Percentiles rank a stretch among this genome's conserved stretches.
phyloP scores from a whole-genome alignment of 1,140 invertebrate species.

The Drosophila equinoxialis region DNA sequence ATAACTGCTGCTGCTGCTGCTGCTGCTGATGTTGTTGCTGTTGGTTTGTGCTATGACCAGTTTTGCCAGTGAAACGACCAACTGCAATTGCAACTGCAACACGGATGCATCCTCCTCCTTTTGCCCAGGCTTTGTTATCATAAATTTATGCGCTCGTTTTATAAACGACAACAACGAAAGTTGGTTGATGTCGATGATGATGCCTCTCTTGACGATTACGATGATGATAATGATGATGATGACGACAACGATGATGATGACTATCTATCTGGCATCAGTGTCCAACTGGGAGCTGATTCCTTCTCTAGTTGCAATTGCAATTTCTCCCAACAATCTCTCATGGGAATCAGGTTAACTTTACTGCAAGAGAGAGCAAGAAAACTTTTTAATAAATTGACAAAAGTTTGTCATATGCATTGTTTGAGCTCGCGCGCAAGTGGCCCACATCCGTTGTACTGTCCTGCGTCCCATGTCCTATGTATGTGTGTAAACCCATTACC shows the following conservation, averaged over 20 bases:
- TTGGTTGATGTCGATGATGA: constrained; percentile 57
- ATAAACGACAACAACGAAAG: constrained; percentile 72
- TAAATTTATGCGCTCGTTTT: constrained; percentile 75
- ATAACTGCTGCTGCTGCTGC: constrained; percentile 63
- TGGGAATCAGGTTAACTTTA: constrained; percentile 76
- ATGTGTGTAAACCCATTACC: too few relatives aligned
- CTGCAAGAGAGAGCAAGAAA: constrained; percentile 29
- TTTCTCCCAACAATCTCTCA: constrained; percentile 34
- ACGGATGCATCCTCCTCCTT: constrained; percentile 38
- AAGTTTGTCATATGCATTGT: constrained; percentile 81
- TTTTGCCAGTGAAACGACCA: constrained; percentile 1
- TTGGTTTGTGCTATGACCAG: constrained; percentile 3
- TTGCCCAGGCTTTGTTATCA: constrained; percentile 64
- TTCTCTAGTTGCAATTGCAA: constrained; percentile 52
- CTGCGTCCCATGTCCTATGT: too few relatives aligned
- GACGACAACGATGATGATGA: constrained; percentile 33
- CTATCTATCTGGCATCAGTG: constrained; percentile 17
- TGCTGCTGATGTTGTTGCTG: constrained; percentile 19
- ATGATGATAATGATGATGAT: constrained; percentile 25
- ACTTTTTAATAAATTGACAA: constrained; percentile 80
- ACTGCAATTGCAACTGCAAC: constrained; percentile 47
- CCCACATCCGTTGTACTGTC: constrained; percentile 38
- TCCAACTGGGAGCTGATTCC: constrained; percentile 42
- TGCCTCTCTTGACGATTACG: constrained; percentile 15
- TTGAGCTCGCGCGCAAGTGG: constrained; percentile 52